Percentiles rank a stretch among this genome's conserved stretches.
These are phyloP conservation scores for Embidobia sp. DNA, from an alignment of 2,888 invertebrate genomes.

Conservation along the genomic window DNA sequence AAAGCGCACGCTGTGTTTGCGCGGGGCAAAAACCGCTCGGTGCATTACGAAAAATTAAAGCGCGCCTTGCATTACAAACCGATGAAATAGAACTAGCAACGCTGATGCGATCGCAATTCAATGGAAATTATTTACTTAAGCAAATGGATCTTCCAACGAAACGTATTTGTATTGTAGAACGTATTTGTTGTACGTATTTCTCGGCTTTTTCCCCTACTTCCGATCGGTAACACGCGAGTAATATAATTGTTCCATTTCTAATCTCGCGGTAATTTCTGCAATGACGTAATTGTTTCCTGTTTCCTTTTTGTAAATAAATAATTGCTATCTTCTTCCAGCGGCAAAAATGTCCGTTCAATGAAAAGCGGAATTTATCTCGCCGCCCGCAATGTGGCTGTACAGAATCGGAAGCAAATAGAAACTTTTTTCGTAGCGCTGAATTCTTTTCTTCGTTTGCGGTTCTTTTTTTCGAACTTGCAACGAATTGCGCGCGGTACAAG, in stretches of 20 bases:
- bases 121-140: too few species aligned
- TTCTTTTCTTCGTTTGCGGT: constrained; percentile 33
- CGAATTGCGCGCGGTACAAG: constrained; percentile 16
- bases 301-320: constrained; percentile 52
- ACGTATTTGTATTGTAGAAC: too few species aligned
- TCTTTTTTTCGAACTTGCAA: constrained; percentile 7
- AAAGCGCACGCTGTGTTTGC: constrained; percentile 66
- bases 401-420: constrained; percentile 52
- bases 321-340: constrained; percentile 28
- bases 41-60: constrained; percentile 61
- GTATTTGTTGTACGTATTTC: too few species aligned
- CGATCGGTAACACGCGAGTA: too few species aligned
- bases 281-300: constrained; percentile 38
- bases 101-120: too few species aligned
- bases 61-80: too few species aligned
- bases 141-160: too few species aligned
- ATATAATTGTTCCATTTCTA: constrained; percentile 5
- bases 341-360: constrained; percentile 46
- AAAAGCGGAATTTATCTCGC: constrained; percentile 54
- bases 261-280: constrained; percentile 9
- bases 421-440: constrained; percentile 35
- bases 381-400: constrained; percentile 37
- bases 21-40: constrained; percentile 49
- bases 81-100: too few species aligned
- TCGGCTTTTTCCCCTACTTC: too few species aligned